Conservation (phyloP, 2,113 vertebrate genomes). For the Platysternon megacephalum region DNA sequence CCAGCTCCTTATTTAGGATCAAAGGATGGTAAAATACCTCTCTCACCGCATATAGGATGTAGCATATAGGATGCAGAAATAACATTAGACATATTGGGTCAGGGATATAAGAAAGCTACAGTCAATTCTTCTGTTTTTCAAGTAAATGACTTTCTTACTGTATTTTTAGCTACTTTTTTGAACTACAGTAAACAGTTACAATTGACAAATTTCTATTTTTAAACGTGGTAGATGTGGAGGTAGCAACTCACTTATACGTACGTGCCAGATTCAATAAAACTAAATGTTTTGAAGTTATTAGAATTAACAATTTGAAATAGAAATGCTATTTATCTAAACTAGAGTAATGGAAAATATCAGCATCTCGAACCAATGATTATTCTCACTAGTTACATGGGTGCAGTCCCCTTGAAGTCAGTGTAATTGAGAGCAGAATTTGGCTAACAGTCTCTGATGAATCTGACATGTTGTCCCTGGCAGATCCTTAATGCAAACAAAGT, state of each 20-base stretch:
- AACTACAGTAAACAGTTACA: neutral
- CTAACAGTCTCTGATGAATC: neutral
- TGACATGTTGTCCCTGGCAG: neutral
- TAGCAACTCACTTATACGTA: neutral
- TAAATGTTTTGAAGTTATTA: neutral
- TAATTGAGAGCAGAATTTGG: neutral
- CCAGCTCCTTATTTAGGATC: neutral
- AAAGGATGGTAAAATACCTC: neutral
- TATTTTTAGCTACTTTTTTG: neutral
- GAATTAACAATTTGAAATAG: neutral
- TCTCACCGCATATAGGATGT: neutral
- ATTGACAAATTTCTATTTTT: neutral
- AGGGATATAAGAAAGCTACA: neutral
- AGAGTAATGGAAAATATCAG: neutral
- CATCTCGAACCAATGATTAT: neutral
- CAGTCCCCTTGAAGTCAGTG: slow-evolving; percentile 10
- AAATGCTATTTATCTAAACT: neutral
- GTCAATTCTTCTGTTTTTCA: neutral
- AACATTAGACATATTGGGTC: neutral
- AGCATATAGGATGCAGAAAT: neutral
- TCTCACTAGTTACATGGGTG: neutral
- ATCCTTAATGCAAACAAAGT: slow-evolving; percentile 11
- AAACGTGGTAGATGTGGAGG: neutral
- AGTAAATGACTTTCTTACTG: neutral
- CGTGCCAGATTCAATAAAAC: neutral